These are phyloP conservation scores for Oconnorella tubifera DNA, from an alignment of 2,888 invertebrate species.

Conservation along the genomic window DNA sequence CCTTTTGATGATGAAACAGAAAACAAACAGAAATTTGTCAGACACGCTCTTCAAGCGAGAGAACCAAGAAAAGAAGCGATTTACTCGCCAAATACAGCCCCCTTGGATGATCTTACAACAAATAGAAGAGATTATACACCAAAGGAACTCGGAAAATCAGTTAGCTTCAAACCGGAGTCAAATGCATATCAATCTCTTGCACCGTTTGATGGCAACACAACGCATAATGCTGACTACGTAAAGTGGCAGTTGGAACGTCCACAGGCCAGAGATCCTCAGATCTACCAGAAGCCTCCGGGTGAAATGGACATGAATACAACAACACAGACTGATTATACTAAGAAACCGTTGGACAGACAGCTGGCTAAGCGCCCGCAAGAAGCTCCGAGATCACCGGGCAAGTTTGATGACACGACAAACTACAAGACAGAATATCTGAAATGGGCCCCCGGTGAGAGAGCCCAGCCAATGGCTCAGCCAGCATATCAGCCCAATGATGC, in stretches of 20 bases:
- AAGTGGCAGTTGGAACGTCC: constrained; percentile 41
- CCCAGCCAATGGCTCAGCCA: constrained; percentile 34
- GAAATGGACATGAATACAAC: constrained; percentile 51
- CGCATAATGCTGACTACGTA: constrained; percentile 38
- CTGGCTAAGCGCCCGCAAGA: constrained; percentile 21
- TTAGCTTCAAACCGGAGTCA: constrained; percentile 50
- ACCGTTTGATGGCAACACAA: constrained; percentile 53
- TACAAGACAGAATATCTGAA: constrained; percentile 40
- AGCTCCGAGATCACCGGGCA: constrained; percentile 20
- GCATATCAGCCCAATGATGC: constrained; percentile 49
- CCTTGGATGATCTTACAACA: constrained; percentile 50
- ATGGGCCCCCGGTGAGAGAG: constrained; percentile 39
- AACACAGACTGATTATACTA: constrained; percentile 43
- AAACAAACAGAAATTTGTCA: constrained; percentile 49
- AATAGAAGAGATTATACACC: constrained; percentile 45
- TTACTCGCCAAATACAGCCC: constrained; percentile 43
- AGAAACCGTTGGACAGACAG: constrained; percentile 41
- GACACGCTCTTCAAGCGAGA: constrained; percentile 45
- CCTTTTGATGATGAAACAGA: constrained; percentile 52
- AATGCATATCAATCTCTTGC: constrained; percentile 48
- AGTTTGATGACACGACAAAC: constrained; percentile 39
- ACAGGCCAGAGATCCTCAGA: constrained; percentile 42
- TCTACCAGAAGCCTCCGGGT: constrained; percentile 48
- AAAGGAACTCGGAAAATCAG: constrained; percentile 36
- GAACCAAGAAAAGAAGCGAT: constrained; percentile 39